Percentiles rank a stretch among this genome's conserved stretches.
Evolutionary conservation across 2,113 vertebrate species (phyloP).

Genomic region (Planiliza haematocheilus): DNA sequence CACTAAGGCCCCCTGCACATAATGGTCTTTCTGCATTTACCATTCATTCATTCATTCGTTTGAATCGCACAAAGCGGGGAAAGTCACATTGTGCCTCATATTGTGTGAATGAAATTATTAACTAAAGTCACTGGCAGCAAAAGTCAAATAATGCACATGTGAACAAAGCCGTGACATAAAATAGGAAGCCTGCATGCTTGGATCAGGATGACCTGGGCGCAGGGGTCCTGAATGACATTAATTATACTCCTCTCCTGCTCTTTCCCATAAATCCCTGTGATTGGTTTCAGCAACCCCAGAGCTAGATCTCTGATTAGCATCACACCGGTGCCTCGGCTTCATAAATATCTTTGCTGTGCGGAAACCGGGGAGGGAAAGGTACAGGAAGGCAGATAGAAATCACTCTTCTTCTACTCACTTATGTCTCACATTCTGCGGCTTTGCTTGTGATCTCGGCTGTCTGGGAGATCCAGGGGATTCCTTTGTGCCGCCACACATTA

Average conservation of each 20-base stretch:
- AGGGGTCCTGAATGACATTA: slow-evolving; percentile 69
- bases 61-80: slow-evolving; percentile 38
- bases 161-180: slow-evolving; percentile 33
- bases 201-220: slow-evolving; percentile 40
- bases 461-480: neutral
- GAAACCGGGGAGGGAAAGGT: slow-evolving; percentile 31
- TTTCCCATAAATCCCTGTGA: slow-evolving; percentile 59
- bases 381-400: slow-evolving; percentile 40
- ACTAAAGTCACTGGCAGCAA: slow-evolving; percentile 24
- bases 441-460: neutral
- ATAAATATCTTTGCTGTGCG: slow-evolving; percentile 55
- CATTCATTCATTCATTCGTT: slow-evolving; percentile 53
- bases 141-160: slow-evolving; percentile 20
- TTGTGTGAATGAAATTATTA: slow-evolving; percentile 42
- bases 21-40: slow-evolving; percentile 27
- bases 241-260: slow-evolving; percentile 61
- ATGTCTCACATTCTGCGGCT: neutral
- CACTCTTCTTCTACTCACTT: slow-evolving; percentile 24
- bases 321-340: slow-evolving; percentile 6
- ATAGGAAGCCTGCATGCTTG: slow-evolving; percentile 29
- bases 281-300: slow-evolving; percentile 57
- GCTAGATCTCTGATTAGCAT: slow-evolving; percentile 69
- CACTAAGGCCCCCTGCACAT: slow-evolving; percentile 11
- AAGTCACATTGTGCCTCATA: slow-evolving; percentile 45
- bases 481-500: slow-evolving; percentile 41